Conservation (phyloP, 2,113 vertebrate species). For the Aramus guarauna region DNA sequence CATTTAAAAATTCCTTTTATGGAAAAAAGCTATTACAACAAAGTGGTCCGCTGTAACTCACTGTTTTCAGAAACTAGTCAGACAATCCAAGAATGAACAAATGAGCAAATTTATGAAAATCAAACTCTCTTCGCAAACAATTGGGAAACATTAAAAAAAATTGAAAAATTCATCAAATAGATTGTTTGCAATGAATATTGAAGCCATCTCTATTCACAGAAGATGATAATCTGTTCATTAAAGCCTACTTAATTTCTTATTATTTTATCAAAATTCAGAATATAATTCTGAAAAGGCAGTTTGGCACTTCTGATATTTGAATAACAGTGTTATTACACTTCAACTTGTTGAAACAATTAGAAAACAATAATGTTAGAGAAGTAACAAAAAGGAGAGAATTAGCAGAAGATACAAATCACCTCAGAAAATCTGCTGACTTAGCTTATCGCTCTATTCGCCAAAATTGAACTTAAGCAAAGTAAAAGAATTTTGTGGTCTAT, state of each 20-base stretch:
- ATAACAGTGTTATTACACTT: neutral
- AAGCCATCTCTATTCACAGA: neutral
- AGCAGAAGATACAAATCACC: neutral
- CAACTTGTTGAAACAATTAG: neutral
- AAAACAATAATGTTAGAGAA: neutral
- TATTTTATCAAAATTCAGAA: neutral
- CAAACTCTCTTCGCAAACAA: neutral
- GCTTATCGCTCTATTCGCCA: accelerated
- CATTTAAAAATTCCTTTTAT: neutral
- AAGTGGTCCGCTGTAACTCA: neutral
- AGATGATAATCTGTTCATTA: neutral
- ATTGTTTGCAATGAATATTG: neutral
- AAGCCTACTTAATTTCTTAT: neutral
- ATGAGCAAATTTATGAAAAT: slow-evolving; percentile 3
- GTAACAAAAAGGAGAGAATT: neutral
- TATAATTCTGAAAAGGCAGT: neutral
- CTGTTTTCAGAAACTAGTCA: slow-evolving; percentile 15
- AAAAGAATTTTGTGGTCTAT: neutral
- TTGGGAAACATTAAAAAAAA: neutral
- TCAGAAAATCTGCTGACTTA: neutral
- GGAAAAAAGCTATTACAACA: neutral
- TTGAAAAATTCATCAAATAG: neutral
- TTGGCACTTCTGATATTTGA: neutral
- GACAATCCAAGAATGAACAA: neutral
- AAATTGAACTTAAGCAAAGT: neutral